Evolutionary conservation across 64 coral and sea anemone species (phyloP), one percentile per base, ranked within the genome.

Genomic region (Montipora sp.): DNA sequence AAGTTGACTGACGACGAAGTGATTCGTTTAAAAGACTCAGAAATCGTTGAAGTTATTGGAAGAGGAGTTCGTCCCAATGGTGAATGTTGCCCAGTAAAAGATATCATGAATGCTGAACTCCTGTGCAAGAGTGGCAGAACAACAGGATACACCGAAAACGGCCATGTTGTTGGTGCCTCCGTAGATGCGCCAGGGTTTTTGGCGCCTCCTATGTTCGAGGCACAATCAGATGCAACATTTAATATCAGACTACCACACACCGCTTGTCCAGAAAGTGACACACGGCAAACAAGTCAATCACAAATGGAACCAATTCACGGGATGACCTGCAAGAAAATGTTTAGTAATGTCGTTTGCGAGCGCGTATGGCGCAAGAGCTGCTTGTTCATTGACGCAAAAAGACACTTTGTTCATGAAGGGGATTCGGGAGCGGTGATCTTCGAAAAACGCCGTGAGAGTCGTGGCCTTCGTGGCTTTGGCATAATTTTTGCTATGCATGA

Each of bases 371-470:
- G 3, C 7, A 22, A 24, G 19, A 74, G 36, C 71, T 74, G 71
- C 71, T 74, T 74, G 21, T 74, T n/a, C 21, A 24, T 74, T 10
- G n/a, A 36, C 19, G 8, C n/a, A 11, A 27, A 11, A 22, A 24
- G 0, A 7, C 22, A 5, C 2, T 2, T 2, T 0, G 6, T 5
- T 13, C 8, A 48, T 78, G 14, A 7, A 13, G 75, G 75, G 24
- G 75, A 78, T 78, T 78, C 75, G 13, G 75, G 75, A 47, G 75
- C 75, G 16, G 75, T 78, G 3, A 49, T 50, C 16, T 78, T 78
- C 45, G 75, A 78, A 18, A 48, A 45, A 8, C 10, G 7, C 0
- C 8, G 36, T 36, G 36, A 36, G 36, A 36, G 36, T 36, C 36
- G 19, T 16, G 9, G 9, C 10, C 20, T 55, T 18, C 20, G 3